Base-by-base conservation (phyloP, 1,140 invertebrate genomes). In the Megalopta genalis region DNA sequence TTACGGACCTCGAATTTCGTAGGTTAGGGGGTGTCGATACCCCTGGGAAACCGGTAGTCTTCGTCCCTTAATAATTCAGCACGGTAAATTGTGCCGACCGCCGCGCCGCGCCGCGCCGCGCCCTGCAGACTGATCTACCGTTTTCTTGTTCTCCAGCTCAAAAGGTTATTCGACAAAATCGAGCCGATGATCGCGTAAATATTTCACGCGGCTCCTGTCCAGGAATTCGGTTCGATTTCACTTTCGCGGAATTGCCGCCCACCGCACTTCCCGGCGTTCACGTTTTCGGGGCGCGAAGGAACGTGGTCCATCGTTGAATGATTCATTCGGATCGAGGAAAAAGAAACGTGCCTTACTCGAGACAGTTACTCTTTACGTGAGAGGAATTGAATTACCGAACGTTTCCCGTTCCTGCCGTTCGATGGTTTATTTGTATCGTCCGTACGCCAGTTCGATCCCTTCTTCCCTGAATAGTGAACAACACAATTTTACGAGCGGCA, bases 21-120 rank as follows among this genome's bases (percentile, higher is more conserved):
- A 69, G 88, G 87, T 90, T 88, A 88, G 86, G 83, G 90, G 88
- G 91, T 91, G 91, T 92, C 87, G 85, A 89, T 86, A 87, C 90
- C 84, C 89, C 52, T 77, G 90, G 89, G 90, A 89, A 64, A 77
- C 66, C 78, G 72, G 64, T 66, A 86, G 83, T 88, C 90, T 91
- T 90, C 87, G 86, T 27, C 57, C 83, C 85, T 91, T 77, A 91
- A 92, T 92, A 91, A 91, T 92, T 92, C 87, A 92, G 80, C 80
- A 85, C 80, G 81, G 89, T 91, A 92, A 92, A 91, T 90, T 92
- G 90, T 89, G 88, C 80, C 88, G 88, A 86, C 77, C 79, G 46
- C 71, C 81, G 82, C 32, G 32, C 32, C 1, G 82, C 32, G 32
- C 32, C 1, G 32, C 32, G 32, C 32, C 32, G 32, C 32, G 32